Evolutionary conservation across 2,888 invertebrate genomes (phyloP).

Genomic region (Drosophila nr. perissopoda): DNA sequence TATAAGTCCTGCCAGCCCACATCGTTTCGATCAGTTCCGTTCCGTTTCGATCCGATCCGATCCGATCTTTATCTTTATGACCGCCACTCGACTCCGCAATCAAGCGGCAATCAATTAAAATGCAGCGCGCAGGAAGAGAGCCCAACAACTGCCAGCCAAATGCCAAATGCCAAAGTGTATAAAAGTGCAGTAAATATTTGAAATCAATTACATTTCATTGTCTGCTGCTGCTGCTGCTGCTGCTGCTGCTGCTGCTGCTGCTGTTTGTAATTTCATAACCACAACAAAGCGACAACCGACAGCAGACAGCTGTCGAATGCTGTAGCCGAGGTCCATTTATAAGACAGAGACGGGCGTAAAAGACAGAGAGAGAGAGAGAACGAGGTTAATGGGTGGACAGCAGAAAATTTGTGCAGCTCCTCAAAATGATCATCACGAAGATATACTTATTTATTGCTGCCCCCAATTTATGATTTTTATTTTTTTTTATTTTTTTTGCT

Average conservation of each 20-base stretch:
- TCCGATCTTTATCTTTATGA: slow-evolving; percentile 55
- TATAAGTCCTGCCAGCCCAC: slow-evolving; percentile 40
- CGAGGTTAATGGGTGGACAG: slow-evolving; percentile 33
- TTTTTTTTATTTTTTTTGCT: neutral
- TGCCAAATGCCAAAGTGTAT: slow-evolving; percentile 54
- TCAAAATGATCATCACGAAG: slow-evolving; percentile 29
- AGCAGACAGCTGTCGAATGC: slow-evolving; percentile 9
- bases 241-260: slow-evolving; percentile 20
- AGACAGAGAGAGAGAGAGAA: neutral
- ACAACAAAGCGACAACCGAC: slow-evolving; percentile 60
- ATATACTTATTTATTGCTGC: slow-evolving; percentile 13
- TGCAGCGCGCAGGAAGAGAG: slow-evolving; percentile 3
- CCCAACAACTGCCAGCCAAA: slow-evolving; percentile 5
- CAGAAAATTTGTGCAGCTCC: slow-evolving; percentile 34
- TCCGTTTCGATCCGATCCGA: slow-evolving; percentile 2
- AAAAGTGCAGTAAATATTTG: slow-evolving; percentile 68
- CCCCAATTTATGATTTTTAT: slow-evolving; percentile 1
- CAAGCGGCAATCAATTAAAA: slow-evolving; percentile 76
- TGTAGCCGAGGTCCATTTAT: slow-evolving; percentile 31
- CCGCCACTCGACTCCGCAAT: slow-evolving; percentile 59
- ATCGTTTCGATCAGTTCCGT: slow-evolving; percentile 19
- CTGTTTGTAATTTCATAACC: slow-evolving; percentile 73
- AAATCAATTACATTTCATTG: slow-evolving; percentile 74
- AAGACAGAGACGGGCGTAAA: slow-evolving; percentile 11
- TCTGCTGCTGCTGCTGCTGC: slow-evolving; percentile 1